phyloP scores from a whole-genome alignment of 2,888 invertebrate genomes.

The Polyommatus iphigenia region DNA sequence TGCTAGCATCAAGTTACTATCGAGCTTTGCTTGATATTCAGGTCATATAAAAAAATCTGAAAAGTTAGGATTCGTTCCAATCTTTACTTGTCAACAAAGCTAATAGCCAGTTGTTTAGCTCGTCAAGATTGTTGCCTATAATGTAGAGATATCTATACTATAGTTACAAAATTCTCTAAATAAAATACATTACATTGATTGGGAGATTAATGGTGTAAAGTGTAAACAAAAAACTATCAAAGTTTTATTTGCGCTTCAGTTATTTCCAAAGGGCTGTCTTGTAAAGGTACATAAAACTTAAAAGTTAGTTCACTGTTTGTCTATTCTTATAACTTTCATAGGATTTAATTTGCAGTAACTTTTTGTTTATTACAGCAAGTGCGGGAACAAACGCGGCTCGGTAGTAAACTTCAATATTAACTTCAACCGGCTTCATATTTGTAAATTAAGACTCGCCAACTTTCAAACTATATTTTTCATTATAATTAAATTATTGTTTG shows the following conservation, averaged over 20 bases:
- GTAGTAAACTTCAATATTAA: slow-evolving; percentile 26
- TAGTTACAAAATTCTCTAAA: too few relatives aligned
- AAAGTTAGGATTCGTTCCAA: not conserved
- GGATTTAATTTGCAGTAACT: slow-evolving; percentile 22
- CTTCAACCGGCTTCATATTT: slow-evolving; percentile 16
- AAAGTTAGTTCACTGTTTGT: slow-evolving; percentile 3
- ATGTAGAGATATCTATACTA: too few relatives aligned
- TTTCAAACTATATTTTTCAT: not conserved
- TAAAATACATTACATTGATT: too few relatives aligned
- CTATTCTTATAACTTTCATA: slow-evolving; percentile 2
- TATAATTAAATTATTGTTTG: not conserved
- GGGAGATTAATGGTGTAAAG: not conserved
- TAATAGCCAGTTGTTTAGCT: too few relatives aligned
- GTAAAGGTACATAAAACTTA: not conserved
- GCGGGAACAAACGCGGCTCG: slow-evolving; percentile 13
- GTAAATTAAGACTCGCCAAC: slow-evolving; percentile 13
- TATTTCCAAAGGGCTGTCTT: not conserved
- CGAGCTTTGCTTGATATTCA: not conserved
- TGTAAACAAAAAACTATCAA: not conserved
- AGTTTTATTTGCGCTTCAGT: not conserved
- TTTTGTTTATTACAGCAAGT: slow-evolving; percentile 22
- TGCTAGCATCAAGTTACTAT: not conserved
- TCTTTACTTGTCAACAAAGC: too few relatives aligned
- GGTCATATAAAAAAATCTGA: not conserved
- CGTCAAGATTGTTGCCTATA: too few relatives aligned